Percentiles rank a stretch among this genome's conserved stretches.
Evolutionary conservation across 2,113 vertebrate genomes (phyloP).

Genomic region (Phaetusa simplex): DNA sequence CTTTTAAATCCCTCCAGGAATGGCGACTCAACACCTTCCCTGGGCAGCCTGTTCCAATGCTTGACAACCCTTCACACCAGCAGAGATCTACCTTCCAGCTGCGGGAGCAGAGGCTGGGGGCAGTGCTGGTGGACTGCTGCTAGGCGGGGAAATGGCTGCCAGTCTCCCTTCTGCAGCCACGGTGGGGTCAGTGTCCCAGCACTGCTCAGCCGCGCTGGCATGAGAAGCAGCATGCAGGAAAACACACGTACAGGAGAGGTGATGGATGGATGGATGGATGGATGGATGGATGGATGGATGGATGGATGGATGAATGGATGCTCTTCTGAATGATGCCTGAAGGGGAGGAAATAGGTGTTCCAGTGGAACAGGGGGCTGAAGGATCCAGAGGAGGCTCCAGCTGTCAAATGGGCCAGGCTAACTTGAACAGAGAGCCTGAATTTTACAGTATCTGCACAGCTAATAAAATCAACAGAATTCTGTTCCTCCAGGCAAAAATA

Average conservation of each 20-base stretch:
- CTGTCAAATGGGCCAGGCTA: background rate
- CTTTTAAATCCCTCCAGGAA: background rate
- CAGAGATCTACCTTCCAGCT: background rate
- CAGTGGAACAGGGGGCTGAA: background rate
- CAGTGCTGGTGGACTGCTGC: no score
- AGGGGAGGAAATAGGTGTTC: background rate
- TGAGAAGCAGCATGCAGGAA: background rate
- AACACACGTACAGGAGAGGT: fast-evolving
- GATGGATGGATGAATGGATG: no score
- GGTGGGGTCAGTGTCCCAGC: background rate
- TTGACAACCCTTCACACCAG: background rate
- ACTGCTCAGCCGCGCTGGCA: fast-evolving
- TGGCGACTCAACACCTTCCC: background rate
- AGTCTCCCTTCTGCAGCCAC: no score
- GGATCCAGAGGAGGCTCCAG: background rate
- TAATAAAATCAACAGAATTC: background rate
- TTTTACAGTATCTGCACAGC: background rate
- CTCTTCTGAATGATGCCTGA: background rate
- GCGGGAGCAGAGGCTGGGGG: no score
- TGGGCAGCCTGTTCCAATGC: background rate
- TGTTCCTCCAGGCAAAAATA: background rate
- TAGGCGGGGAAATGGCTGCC: no score
- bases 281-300: background rate
- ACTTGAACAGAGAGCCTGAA: background rate
- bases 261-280: background rate